Conservation (phyloP, 2,888 invertebrate genomes). For the Nomada ruficornis region DNA sequence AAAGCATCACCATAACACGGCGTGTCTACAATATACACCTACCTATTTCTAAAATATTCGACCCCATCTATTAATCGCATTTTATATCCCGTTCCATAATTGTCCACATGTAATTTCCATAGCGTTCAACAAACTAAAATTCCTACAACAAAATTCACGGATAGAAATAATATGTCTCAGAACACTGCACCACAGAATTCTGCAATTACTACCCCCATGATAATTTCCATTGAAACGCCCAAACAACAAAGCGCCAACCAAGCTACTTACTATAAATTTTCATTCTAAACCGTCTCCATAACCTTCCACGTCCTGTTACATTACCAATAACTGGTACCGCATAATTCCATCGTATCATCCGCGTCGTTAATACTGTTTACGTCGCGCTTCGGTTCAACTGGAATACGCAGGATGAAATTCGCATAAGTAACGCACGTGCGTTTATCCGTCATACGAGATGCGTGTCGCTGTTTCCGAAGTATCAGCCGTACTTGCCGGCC, state of each 20-base stretch:
- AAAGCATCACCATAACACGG: no score
- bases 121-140: no score
- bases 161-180: no score
- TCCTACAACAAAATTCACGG: no score
- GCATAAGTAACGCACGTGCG: constrained; percentile 60
- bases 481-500: constrained; percentile 44
- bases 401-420: constrained; percentile 47
- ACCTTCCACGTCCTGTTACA: background rate
- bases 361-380: constrained; percentile 22
- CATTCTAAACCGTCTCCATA: background rate
- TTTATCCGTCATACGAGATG: constrained; percentile 66
- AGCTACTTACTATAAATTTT: constrained; percentile 10
- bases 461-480: constrained; percentile 59
- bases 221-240: no score
- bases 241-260: background rate
- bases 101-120: no score
- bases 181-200: no score
- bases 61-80: no score
- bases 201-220: no score
- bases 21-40: no score
- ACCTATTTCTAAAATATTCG: no score
- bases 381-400: constrained; percentile 20
- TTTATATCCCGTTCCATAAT: no score
- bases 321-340: constrained; percentile 9
- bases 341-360: background rate